Conservation (phyloP, 1,140 invertebrate species). For the Onthophagus taurus region DNA sequence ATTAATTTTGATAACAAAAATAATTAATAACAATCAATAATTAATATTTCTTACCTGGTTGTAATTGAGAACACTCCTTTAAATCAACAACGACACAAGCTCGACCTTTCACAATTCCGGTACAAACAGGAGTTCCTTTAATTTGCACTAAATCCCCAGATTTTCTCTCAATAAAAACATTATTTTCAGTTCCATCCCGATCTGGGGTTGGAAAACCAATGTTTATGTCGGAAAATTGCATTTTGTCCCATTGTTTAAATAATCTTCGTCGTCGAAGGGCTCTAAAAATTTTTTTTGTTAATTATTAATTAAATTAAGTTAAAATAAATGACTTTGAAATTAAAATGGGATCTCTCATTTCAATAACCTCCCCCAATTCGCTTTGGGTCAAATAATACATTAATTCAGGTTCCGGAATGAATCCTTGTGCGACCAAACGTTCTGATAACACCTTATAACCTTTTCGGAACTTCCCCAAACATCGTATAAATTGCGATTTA, state of each 20-base stretch:
- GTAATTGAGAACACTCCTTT: constrained; percentile 30
- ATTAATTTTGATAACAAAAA: neutral
- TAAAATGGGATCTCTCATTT: constrained; percentile 44
- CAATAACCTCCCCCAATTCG: constrained; percentile 54
- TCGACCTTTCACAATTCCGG: constrained; percentile 52
- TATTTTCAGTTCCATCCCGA: constrained; percentile 20
- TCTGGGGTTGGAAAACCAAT: constrained; percentile 47
- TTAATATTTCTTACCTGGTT: constrained; percentile 20
- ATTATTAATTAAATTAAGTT: neutral
- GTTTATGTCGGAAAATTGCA: constrained; percentile 55
- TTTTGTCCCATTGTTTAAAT: constrained; percentile 44
- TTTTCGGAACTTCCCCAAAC: constrained; percentile 50
- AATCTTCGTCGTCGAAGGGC: constrained; percentile 52
- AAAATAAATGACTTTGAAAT: constrained; percentile 49
- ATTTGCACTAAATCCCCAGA: constrained; percentile 34
- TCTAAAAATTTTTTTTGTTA: constrained; percentile 36
- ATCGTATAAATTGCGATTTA: constrained; percentile 52
- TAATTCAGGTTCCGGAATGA: constrained; percentile 54
- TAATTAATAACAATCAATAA: constrained; percentile 4
- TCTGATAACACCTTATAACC: constrained; percentile 49
- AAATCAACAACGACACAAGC: constrained; percentile 58
- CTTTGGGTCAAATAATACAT: constrained; percentile 59
- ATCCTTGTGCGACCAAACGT: constrained; percentile 49
- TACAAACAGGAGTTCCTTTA: constrained; percentile 59
- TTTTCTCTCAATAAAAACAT: neutral